Base-by-base conservation (phyloP, 2,888 invertebrate species). In the Heliothis peltigera region DNA sequence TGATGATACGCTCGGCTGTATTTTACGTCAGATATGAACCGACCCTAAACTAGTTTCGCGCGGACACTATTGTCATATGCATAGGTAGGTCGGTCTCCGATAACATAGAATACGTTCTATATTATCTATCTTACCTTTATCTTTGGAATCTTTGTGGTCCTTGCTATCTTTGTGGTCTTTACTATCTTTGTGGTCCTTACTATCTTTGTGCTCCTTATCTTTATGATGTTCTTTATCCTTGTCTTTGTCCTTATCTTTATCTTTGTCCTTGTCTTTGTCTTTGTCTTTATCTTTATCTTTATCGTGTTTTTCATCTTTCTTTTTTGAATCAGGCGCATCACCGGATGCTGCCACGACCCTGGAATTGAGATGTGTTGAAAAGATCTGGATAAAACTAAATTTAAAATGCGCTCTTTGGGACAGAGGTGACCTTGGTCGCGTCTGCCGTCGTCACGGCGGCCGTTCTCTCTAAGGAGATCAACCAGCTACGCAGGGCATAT, bases 181-280 rank as follows among this genome's bases (percentile, higher is more conserved):
- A 15, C 42, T 48, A 4, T 65, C 64, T n/a, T 64, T 62, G 0
- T 10, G 8, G 0, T 54, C 43, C n/a, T 56, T 42, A 43, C 43
- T 47, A 0, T 62, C 46, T 10, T 48, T 39, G 15, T 47, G 25
- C 5, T 35, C 39, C 3, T 80, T 85, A 4, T 64, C 78, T 64
- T 81, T 80, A 0, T 70, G 59, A 0, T 43, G 62, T 22, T 72
- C 75, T 0, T 73, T 70, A 0, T 51, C 39, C 47, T 49, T 60
- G 8, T 53, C 57, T n/a, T 32, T 17, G 0, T 51, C 39, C 44
- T 51, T 60, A 8, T 54, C 57, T 25, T 35, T 17, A 0, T 19
- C 0, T n/a, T n/a, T n/a, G n/a, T n/a, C n/a, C n/a, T n/a, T n/a
- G n/a, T 55, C 51, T 28, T 42, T 47, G 1, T 64, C 64, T 10